Evolutionary conservation across 1,140 invertebrate species (phyloP).

Genomic region (Neuroterus valhalla): DNA sequence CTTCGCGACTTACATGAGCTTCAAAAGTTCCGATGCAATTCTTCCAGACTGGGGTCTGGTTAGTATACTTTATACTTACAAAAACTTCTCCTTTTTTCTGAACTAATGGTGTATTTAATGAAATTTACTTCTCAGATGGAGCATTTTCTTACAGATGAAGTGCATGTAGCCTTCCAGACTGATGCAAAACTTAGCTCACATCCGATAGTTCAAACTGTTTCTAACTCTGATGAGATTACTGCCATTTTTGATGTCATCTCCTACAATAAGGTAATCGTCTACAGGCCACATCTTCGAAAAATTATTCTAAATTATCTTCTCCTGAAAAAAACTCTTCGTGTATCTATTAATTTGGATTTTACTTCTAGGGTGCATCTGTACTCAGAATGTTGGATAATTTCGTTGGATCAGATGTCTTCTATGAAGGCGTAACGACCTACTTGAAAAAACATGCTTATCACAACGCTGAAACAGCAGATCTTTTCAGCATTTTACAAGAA

Average conservation of each 20-base stretch:
- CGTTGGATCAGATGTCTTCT: slow-evolving; percentile 85
- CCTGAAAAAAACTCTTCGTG: background rate
- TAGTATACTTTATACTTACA: slow-evolving; percentile 53
- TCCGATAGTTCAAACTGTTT: slow-evolving; percentile 89
- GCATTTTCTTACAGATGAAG: slow-evolving; percentile 83
- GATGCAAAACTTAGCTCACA: slow-evolving; percentile 91
- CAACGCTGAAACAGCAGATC: slow-evolving; percentile 88
- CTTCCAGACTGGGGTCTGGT: slow-evolving; percentile 91
- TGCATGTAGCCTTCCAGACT: slow-evolving; percentile 83
- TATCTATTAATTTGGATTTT: background rate
- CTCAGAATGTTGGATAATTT: slow-evolving; percentile 94
- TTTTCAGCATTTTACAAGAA: slow-evolving; percentile 81
- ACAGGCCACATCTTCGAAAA: slow-evolving; percentile 10
- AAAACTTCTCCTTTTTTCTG: background rate
- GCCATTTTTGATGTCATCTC: slow-evolving; percentile 95
- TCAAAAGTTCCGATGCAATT: slow-evolving; percentile 83
- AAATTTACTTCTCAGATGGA: slow-evolving; percentile 73
- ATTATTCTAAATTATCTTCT: slow-evolving; percentile 43
- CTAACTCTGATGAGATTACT: slow-evolving; percentile 91
- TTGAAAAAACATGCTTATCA: slow-evolving; percentile 81
- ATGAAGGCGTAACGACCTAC: slow-evolving; percentile 83
- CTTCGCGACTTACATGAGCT: slow-evolving; percentile 91
- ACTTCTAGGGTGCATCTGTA: slow-evolving; percentile 85
- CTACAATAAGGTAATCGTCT: slow-evolving; percentile 86
- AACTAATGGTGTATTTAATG: background rate